Percentiles rank a stretch among this genome's conserved stretches.
Conservation (phyloP, 2,113 vertebrate genomes). For the Paratilapia polleni region DNA sequence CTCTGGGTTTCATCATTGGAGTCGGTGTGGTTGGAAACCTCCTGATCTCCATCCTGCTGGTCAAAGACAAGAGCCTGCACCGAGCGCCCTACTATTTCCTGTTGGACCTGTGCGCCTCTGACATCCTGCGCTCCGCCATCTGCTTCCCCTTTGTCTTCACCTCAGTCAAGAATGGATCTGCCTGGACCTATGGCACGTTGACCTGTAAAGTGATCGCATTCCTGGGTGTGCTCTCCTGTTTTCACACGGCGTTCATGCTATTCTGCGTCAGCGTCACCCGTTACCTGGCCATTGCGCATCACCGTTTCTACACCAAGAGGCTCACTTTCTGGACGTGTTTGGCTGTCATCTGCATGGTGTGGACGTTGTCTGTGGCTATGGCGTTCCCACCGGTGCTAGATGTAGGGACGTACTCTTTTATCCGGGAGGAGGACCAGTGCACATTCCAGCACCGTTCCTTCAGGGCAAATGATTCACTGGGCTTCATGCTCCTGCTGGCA, state of each 20-base stretch:
- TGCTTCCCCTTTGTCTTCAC: conserved; percentile 99
- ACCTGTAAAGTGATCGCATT: conserved; percentile 99
- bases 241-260: conserved; percentile 99
- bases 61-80: conserved; percentile 99
- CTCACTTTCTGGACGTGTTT: conserved; percentile 99
- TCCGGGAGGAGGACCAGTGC: conserved; percentile 98
- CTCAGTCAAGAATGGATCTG: conserved; percentile 98
- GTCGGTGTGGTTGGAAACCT: conserved; percentile 99
- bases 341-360: conserved; percentile 99
- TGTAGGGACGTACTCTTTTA: conserved; percentile 98
- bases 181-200: conserved; percentile 96
- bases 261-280: conserved; percentile 98
- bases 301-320: conserved; percentile 98
- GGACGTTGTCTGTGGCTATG: conserved; percentile 99
- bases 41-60: conserved; percentile 99
- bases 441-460: conserved; percentile 99
- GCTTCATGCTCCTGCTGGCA: conserved; percentile 99
- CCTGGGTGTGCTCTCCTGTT: conserved; percentile 97
- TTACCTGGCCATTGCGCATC: conserved; percentile 98
- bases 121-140: conserved; percentile 98
- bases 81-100: conserved; percentile 99
- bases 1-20: conserved; percentile 98
- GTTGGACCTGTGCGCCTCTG: conserved; percentile 98
- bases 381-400: conserved; percentile 98
- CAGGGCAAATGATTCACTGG: conserved; percentile 98